Base-by-base conservation (phyloP, 2,113 vertebrate species). In the Corythoichthys haematopterus region DNA sequence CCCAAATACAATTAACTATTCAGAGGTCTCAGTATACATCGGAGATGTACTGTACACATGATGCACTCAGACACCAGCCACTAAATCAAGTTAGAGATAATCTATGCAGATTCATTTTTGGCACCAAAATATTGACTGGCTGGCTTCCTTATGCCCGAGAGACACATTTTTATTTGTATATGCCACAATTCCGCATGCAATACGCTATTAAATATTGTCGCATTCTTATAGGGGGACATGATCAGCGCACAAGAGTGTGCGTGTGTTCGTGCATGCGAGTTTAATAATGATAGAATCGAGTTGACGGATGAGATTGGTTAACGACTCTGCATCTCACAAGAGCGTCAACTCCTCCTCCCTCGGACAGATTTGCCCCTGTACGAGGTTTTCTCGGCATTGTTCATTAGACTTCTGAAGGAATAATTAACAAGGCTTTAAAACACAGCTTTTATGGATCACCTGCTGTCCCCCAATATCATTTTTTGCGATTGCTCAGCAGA, bases 391-490 rank as follows among this genome's bases (percentile, higher is more conserved):
- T 88, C 80, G 84, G 79, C 75, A 82, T 89, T 90, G 88, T 92
- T 92, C 90, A 90, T 91, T 91, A 91, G 86, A 87, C 87, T 89
- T 91, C 88, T 90, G 87, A 88, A 89, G 79, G 84, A 91, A 91
- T 92, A 91, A 93, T 93, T 93, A 92, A 91, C 89, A 90, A 90
- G 90, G 90, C 89, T 90, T 91, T 92, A 93, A 92, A 93, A 87
- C 84, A 85, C 85, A 81, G 84, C 82, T 88, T 93, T 92, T 93
- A 91, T 92, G 89, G 91, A 91, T 92, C 91, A 92, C 91, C 92
- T 92, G 91, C 92, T 93, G 90, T 93, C 89, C 88, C 86, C 83
- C 84, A 82, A 90, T 92, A 91, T 92, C 78, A 90, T 90, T 91
- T 92, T 43, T 93, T 92, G 89, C 91, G 90, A 90, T 90, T 89